Evolutionary conservation across 2,113 vertebrate species (phyloP), one percentile per base, ranked within the genome.

Genomic region (Peucedramus taeniatus): DNA sequence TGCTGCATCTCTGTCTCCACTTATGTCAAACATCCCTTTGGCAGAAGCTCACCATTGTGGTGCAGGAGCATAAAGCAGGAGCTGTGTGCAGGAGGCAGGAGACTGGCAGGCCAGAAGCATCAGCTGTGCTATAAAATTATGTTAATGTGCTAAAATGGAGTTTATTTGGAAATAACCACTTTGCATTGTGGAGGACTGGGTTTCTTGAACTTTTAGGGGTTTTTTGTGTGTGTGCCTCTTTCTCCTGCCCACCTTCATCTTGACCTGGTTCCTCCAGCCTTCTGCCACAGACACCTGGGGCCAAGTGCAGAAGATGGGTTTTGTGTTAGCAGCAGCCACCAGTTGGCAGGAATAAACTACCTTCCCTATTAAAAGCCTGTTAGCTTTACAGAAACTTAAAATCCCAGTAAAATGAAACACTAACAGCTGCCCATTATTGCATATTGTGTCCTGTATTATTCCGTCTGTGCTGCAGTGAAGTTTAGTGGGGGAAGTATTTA

Each of bases 361-460:
- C 87, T 91, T 44, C 17, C 17, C 78, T 33, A 44, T 69, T 83
- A 88, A 93, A 94, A 88, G 51, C 54, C 87, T 74, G 35, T 86
- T 87, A 66, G 84, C 70, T 96, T 94, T 91, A 77, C 57, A 77
- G 75, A 84, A 93, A 50, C 40, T 90, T 94, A 83, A 91, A 90
- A 80, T 87, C 70, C 82, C 54, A 77, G 42, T 72, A 87, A 96
- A 95, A 83, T 59, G 70, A 87, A 96, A 85, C 54, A 66, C 81
- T 85, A 93, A 80, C 94, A 96, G 66, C 53, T 93, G 89, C 40
- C 33, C 28, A 3, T 69, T 87, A 72, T 61, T 82, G 15, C 27
- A n/a, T 92, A 64, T 87, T 81, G 47, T 66, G 71, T 76, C 60
- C 57, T 47, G n/a, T 39, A 50, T 91, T 85, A 76, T 79, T 87